Evolutionary conservation across 2,113 vertebrate genomes (phyloP).

Genomic region (Hemiscyllium ocellatum): DNA sequence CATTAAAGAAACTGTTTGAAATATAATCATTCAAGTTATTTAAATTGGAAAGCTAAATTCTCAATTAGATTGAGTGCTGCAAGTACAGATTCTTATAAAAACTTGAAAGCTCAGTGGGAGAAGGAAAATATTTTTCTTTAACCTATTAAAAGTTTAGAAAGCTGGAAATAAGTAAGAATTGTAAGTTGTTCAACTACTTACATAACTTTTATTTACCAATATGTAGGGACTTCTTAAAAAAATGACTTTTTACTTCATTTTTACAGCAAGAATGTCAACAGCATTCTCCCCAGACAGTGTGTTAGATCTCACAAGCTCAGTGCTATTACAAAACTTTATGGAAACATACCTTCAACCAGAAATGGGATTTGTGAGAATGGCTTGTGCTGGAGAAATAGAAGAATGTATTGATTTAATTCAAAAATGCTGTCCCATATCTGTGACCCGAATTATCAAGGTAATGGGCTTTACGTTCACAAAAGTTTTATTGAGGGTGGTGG

Average conservation of each 20-base stretch:
- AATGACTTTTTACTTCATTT: constrained; percentile 25
- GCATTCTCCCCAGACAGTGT: constrained; percentile 44
- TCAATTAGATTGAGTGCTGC: not conserved
- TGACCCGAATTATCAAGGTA: constrained; percentile 43
- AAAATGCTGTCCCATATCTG: constrained; percentile 40
- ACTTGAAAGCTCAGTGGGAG: not conserved
- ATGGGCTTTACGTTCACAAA: not conserved
- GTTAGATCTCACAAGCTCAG: constrained; percentile 41
- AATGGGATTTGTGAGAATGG: constrained; percentile 1
- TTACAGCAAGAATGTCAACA: constrained; percentile 43
- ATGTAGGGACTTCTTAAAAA: not conserved
- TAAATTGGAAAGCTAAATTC: not conserved
- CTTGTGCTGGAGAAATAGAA: constrained; percentile 40
- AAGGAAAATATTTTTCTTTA: not conserved
- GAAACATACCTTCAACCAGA: constrained; percentile 35
- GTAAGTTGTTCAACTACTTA: not conserved
- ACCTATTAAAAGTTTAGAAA: not conserved
- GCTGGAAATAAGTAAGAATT: not conserved
- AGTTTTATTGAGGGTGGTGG: not conserved
- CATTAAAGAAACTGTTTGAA: not conserved
- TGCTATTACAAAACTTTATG: constrained; percentile 45
- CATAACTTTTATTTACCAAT: not conserved
- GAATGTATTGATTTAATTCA: constrained; percentile 40
- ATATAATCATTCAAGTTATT: not conserved
- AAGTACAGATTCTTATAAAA: not conserved